Conservation (phyloP, 2,113 vertebrate genomes). For the Deroptyus accipitrinus region DNA sequence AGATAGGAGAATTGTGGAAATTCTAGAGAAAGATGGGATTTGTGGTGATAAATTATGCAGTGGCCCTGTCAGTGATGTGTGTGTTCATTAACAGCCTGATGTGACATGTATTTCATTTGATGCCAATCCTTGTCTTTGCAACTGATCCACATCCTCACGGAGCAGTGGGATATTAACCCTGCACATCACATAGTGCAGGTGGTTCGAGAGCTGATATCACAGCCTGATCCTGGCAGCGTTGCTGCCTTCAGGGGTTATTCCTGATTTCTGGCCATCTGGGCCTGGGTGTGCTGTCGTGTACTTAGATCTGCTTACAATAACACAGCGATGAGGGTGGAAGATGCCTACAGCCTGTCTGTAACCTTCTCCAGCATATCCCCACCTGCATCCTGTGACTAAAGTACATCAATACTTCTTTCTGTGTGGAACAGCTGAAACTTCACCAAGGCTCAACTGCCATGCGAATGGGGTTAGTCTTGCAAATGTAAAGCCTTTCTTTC, state of each 20-base stretch:
- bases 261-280: not conserved
- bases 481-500: not conserved
- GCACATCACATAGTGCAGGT: accelerated
- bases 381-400: not conserved
- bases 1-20: not conserved
- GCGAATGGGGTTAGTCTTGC: not conserved
- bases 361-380: not conserved
- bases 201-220: not conserved
- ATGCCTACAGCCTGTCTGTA: not conserved
- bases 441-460: not conserved
- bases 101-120: not conserved
- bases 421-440: not conserved
- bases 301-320: not conserved
- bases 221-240: not conserved
- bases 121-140: not conserved
- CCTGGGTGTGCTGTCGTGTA: not conserved
- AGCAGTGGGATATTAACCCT: not conserved
- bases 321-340: not conserved
- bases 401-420: not conserved
- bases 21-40: not conserved
- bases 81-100: not conserved
- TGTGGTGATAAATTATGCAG: not conserved
- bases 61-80: not conserved
- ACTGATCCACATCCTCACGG: not conserved
- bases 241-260: not conserved